Percentiles rank a stretch among this genome's conserved stretches.
phyloP scores from a whole-genome alignment of 2,888 invertebrate species.

The Sylvicola fuscatus region DNA sequence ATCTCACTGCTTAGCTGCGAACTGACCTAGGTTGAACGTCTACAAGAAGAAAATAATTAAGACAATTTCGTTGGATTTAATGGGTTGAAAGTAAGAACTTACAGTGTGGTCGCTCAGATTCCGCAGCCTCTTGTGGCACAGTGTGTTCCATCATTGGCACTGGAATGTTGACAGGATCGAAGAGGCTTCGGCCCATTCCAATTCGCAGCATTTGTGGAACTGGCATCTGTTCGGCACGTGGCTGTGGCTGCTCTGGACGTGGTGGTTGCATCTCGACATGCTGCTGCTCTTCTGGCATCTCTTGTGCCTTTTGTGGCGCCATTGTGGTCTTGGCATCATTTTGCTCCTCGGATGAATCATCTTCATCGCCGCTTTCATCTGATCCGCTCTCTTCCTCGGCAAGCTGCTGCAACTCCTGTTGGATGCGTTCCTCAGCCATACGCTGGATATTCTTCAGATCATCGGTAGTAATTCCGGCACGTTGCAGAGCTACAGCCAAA shows the following conservation, averaged over 20 bases:
- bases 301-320: slow-evolving; percentile 6
- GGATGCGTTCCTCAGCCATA: slow-evolving; percentile 24
- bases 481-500: slow-evolving; percentile 21
- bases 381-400: slow-evolving; percentile 16
- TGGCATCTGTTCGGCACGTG: slow-evolving; percentile 19
- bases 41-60: slow-evolving; percentile 23
- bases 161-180: slow-evolving; percentile 28
- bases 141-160: slow-evolving; percentile 36
- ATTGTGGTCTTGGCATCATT: background rate
- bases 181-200: slow-evolving; percentile 25
- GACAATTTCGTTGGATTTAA: slow-evolving; percentile 2
- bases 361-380: slow-evolving; percentile 7
- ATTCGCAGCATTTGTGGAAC: slow-evolving; percentile 22
- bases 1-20: slow-evolving; percentile 26
- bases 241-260: slow-evolving; percentile 20
- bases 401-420: slow-evolving; percentile 20
- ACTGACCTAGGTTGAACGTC: slow-evolving; percentile 65
- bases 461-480: slow-evolving; percentile 24
- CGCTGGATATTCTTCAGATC: slow-evolving; percentile 25
- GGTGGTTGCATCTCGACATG: slow-evolving; percentile 17
- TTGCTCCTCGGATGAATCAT: background rate
- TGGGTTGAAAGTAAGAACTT: slow-evolving; percentile 1
- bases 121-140: slow-evolving; percentile 30
- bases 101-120: slow-evolving; percentile 53
- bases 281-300: slow-evolving; percentile 9